These are phyloP conservation scores for Lithobates pipiens DNA, from an alignment of 2,797 vertebrate species.

Conservation along the genomic window DNA sequence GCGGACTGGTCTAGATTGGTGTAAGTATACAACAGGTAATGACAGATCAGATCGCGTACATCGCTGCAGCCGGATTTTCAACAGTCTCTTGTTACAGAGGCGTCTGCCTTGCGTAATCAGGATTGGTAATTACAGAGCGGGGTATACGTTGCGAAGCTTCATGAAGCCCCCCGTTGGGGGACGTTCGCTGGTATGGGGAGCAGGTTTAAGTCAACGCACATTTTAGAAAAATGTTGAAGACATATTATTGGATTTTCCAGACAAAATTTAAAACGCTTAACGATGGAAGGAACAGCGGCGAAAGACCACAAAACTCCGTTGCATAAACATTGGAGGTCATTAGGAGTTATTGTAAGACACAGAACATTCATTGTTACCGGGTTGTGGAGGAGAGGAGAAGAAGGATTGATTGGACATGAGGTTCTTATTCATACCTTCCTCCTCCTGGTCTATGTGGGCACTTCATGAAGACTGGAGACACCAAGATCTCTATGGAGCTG, in stretches of 20 bases:
- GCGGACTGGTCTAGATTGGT: not conserved
- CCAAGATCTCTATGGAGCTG: too few species aligned
- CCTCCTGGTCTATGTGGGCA: not conserved
- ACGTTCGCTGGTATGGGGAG: not conserved
- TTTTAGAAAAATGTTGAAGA: constrained; percentile 22
- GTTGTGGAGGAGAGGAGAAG: constrained; percentile 17
- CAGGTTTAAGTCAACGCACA: not conserved
- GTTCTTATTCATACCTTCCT: constrained; percentile 12
- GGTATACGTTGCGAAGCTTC: not conserved
- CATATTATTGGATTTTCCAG: constrained; percentile 49
- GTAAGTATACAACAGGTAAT: constrained; percentile 22
- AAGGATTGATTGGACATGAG: constrained; percentile 32
- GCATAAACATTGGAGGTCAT: constrained; percentile 25
- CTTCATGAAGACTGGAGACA: too few species aligned
- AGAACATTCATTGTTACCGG: constrained; percentile 20
- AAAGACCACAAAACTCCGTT: constrained; percentile 28
- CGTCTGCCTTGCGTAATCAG: constrained; percentile 22
- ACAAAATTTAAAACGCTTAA: constrained; percentile 41
- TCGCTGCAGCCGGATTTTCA: not conserved
- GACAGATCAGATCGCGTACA: not conserved
- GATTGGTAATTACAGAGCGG: constrained; percentile 20
- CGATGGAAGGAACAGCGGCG: constrained; percentile 38
- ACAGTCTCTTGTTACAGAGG: constrained; percentile 1
- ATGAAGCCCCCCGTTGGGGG: too few species aligned
- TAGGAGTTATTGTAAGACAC: constrained; percentile 24